phyloP scores from a whole-genome alignment of 1,140 invertebrate genomes.

The Rhagoletis pomonella region DNA sequence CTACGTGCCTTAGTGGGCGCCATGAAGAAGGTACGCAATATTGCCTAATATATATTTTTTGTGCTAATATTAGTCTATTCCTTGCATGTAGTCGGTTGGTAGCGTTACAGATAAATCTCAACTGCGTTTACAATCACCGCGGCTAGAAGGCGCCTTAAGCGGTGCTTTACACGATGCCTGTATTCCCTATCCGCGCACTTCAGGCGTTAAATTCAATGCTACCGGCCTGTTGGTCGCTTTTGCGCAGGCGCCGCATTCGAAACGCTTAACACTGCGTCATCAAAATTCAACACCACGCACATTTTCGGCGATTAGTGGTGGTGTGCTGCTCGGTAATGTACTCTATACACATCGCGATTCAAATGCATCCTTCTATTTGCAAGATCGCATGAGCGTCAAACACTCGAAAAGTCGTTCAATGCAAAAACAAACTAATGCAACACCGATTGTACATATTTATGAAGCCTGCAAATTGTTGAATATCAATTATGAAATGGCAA shows the following conservation, averaged over 20 bases:
- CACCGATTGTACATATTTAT: conserved; percentile 86
- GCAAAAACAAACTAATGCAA: conserved; percentile 59
- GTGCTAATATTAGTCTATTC: background rate
- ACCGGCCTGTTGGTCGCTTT: conserved; percentile 90
- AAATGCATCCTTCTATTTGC: conserved; percentile 86
- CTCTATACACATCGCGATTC: conserved; percentile 76
- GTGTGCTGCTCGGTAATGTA: conserved; percentile 75
- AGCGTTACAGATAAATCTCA: conserved; percentile 72
- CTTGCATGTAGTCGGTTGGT: conserved; percentile 57
- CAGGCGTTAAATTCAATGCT: conserved; percentile 93
- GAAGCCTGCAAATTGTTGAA: conserved; percentile 86
- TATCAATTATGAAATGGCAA: conserved; percentile 85
- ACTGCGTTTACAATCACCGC: conserved; percentile 69
- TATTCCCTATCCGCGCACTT: conserved; percentile 95
- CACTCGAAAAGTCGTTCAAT: conserved; percentile 58
- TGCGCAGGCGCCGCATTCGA: conserved; percentile 84
- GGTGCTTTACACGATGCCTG: conserved; percentile 82
- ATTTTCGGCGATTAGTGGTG: conserved; percentile 81
- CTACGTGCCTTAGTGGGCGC: conserved; percentile 83
- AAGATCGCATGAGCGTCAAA: conserved; percentile 81
- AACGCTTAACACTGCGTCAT: conserved; percentile 76
- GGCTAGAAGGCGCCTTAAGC: conserved; percentile 72
- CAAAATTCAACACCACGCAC: conserved; percentile 75
- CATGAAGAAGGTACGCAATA: conserved; percentile 77
- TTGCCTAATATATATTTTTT: background rate